Base-by-base conservation (phyloP, 2,113 vertebrate genomes). In the Xenus cinereus region DNA sequence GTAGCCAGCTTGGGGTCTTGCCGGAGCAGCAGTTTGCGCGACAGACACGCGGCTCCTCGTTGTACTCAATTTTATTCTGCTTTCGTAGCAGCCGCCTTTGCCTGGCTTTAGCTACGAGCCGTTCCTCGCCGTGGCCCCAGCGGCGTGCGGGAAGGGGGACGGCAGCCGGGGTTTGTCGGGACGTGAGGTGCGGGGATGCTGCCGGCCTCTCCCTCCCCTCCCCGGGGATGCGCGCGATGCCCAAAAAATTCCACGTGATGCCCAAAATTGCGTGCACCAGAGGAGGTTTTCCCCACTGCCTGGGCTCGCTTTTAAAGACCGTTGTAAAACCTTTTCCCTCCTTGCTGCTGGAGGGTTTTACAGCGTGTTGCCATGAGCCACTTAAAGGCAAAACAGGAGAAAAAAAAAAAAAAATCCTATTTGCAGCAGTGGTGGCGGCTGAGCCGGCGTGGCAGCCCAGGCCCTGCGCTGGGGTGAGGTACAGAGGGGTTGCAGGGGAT, bases 291-390 rank as follows among this genome's bases (percentile, higher is more conserved):
- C 79, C 71, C 33, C 27, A 23, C 43, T 72, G 64, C 69, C 69
- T 26, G 41, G 66, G 53, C 80, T 96, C 9, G 7, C 30, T 60
- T 63, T 26, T 69, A 84, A 87, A 92, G 77, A 2, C 46, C 59
- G 39, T 78, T 90, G 80, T 97, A 93, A 96, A 96, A 90, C 81
- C 76, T 80, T 90, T 68, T 64, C 62, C 88, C 23, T 87, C 88
- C 60, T 57, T 17, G 59, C 53, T 12, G 20, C 41, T 92, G 90
- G 62, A 71, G 43, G 88, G 43, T 35, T 96, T 96, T 96, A 87
- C 72, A 72, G 63, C 0, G 3, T 81, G 64, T 73, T 94, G 84
- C 90, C 54, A 51, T 33, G 86, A 94, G 80, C 66, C 57, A 24
- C 90, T 96, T 86, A 90, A 72, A 81, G 1, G 24, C 54, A 62